Base-by-base conservation (phyloP, 2,888 invertebrate species). In the Pristionchus maxplancki region DNA sequence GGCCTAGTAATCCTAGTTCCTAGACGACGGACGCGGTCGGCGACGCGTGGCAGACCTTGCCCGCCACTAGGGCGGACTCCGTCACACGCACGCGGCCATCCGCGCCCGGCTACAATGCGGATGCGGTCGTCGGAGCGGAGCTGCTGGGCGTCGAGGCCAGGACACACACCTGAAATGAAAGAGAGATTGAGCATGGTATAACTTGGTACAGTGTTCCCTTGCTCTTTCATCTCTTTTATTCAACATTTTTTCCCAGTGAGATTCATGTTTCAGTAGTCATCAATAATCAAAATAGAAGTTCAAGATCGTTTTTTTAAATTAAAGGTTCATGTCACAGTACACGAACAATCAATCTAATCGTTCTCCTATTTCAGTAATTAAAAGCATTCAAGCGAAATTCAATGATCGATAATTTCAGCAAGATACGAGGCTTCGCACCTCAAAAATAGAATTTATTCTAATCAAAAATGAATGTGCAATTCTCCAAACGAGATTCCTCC, bases 121-220 rank as follows among this genome's bases (percentile, higher is more conserved):
- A 74, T 74, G 13, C 37, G 74, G 74, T 74, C 74, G 74, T 24
- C 44, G 74, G 24, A 74, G 74, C 24, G 40, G 74, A 74, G 74
- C 8, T 37, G 17, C 74, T 13, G 28, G 24, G 40, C 40, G 67
- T 17, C 67, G 67, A 34, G 74, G 34, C 13, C 67, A 31, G 31
- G 31, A 40, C 20, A 74, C 74, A 74, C 74, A 74, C 74, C 74
- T 74, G 74, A 17, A 74, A 74, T 74, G 40, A 24, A 17, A 74
- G 20, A 34, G 74, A 44, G 74, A 74, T 74, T 74, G 74, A 74
- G 74, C 40, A 40, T 44, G 74, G 67, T 44, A 15, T 20, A 28
- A 6, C 24, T 34, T 20, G 0, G 24, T 74, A 67, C 67, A 31
- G 34, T 34, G 6, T 13, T 13, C 67, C 31, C 9, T 15, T 67